Percentiles rank a stretch among this genome's conserved stretches.
phyloP scores from a whole-genome alignment of 1,140 invertebrate genomes.

The Conopomorpha cramerella region DNA sequence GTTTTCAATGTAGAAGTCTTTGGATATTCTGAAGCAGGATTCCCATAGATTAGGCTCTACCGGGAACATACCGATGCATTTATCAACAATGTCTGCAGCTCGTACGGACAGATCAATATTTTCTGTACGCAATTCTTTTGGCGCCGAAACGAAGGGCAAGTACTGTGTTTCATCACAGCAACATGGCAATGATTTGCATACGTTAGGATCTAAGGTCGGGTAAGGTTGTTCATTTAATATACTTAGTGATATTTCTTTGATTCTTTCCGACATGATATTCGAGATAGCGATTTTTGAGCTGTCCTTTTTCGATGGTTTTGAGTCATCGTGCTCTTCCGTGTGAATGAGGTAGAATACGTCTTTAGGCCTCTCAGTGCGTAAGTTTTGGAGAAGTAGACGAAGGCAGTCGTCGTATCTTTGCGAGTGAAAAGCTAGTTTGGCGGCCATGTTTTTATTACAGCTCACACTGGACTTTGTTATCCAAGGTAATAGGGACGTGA shows the following conservation, averaged over 20 bases:
- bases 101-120: conserved; percentile 13
- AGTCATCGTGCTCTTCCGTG: conserved; percentile 7
- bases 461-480: conserved; percentile 24
- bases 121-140: conserved; percentile 3
- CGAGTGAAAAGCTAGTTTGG: conserved; percentile 36
- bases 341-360: conserved; percentile 22
- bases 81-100: conserved; percentile 34
- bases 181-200: conserved; percentile 28
- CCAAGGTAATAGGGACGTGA: conserved; percentile 32
- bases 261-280: conserved; percentile 32
- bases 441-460: conserved; percentile 32
- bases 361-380: conserved; percentile 14
- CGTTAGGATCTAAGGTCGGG: conserved; percentile 17
- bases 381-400: conserved; percentile 20
- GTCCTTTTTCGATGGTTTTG: conserved; percentile 18
- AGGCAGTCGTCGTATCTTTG: conserved; percentile 27
- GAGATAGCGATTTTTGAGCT: conserved; percentile 26
- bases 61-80: conserved; percentile 38
- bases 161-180: conserved; percentile 39
- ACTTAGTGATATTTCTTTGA: conserved; percentile 32
- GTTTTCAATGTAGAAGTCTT: conserved; percentile 41
- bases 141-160: conserved; percentile 14
- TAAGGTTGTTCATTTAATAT: conserved; percentile 37
- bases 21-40: conserved; percentile 31
- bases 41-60: conserved; percentile 39